Conservation (phyloP, 2,113 vertebrate genomes). For the Morone chrysops region DNA sequence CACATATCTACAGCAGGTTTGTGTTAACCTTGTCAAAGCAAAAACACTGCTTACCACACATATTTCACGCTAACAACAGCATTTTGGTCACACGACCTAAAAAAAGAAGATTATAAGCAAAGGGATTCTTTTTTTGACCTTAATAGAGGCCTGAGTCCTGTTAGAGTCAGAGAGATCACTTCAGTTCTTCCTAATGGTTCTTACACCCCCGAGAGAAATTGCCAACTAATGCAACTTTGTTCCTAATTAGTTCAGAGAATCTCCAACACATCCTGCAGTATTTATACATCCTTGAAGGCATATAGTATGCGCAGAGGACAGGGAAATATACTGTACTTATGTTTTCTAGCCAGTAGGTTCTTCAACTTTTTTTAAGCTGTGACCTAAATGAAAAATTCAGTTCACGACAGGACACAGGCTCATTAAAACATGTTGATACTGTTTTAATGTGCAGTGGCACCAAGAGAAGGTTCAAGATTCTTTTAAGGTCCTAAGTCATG, state of each 20-base stretch:
- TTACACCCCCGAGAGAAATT: slow-evolving; percentile 42
- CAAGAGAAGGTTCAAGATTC: slow-evolving; percentile 34
- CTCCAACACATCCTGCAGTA: slow-evolving; percentile 61
- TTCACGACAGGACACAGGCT: slow-evolving; percentile 51
- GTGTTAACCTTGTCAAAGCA: not conserved
- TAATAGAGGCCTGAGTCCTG: not conserved
- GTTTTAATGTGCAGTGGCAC: slow-evolving; percentile 61
- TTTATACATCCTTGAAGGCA: slow-evolving; percentile 67
- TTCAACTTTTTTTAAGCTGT: slow-evolving; percentile 38
- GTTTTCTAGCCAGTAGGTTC: slow-evolving; percentile 56
- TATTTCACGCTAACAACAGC: not conserved
- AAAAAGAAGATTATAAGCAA: not conserved
- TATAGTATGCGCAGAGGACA: slow-evolving; percentile 48
- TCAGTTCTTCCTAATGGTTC: slow-evolving; percentile 25
- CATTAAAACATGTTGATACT: slow-evolving; percentile 71
- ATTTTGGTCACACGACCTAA: not conserved
- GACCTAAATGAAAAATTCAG: slow-evolving; percentile 66
- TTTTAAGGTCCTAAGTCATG: slow-evolving; percentile 41
- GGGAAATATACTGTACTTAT: slow-evolving; percentile 46
- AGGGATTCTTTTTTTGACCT: not conserved
- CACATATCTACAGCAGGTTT: not conserved
- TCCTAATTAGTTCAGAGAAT: slow-evolving; percentile 73
- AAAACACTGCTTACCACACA: too few species aligned
- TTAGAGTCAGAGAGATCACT: not conserved
- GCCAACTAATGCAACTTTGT: slow-evolving; percentile 68